These are phyloP conservation scores for Ibidorhyncha struthersii DNA, from an alignment of 2,113 vertebrate species.

Conservation along the genomic window DNA sequence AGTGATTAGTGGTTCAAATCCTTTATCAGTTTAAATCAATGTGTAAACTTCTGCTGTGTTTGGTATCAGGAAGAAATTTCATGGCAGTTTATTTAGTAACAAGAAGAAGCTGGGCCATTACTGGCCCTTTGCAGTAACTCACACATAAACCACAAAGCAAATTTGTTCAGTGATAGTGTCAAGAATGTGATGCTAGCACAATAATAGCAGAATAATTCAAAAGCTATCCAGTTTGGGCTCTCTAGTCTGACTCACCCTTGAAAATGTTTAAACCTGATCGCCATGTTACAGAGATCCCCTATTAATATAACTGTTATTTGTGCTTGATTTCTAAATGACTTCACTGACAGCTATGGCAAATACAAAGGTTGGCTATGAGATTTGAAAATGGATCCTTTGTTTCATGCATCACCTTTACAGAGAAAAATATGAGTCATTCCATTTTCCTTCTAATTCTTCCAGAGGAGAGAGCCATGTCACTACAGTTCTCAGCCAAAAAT, in stretches of 20 bases:
- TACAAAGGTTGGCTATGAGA: neutral
- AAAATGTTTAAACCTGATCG: neutral
- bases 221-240: neutral
- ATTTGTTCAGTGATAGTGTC: neutral
- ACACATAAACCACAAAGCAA: neutral
- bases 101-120: neutral
- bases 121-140: neutral
- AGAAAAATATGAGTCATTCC: neutral
- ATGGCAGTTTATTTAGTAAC: neutral
- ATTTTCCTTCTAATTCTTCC: neutral
- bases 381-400: neutral
- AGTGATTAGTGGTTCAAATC: neutral
- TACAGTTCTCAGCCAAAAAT: neutral
- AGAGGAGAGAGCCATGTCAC: neutral
- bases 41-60: neutral
- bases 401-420: neutral
- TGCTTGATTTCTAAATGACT: neutral
- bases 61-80: neutral
- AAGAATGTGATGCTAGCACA: neutral
- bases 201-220: neutral
- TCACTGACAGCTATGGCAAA: neutral
- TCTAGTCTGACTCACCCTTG: neutral
- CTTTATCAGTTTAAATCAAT: neutral
- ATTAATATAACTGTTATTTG: neutral
- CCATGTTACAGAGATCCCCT: neutral